A percentile compares a stretch with the other conserved stretches of the same genome.
Evolutionary conservation across 2,888 invertebrate species (phyloP).

Genomic region (Drosophila siamana): DNA sequence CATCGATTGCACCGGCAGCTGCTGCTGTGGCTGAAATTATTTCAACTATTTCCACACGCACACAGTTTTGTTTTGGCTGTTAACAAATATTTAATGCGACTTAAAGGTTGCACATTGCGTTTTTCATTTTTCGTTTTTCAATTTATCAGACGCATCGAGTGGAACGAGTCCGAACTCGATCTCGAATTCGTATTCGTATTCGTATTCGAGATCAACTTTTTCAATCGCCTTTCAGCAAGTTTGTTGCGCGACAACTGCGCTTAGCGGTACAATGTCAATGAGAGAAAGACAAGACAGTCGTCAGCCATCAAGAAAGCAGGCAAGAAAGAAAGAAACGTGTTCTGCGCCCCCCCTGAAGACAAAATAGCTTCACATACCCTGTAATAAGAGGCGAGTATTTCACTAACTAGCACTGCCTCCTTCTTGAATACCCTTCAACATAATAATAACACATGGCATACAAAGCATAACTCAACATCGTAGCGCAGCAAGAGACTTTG

Average conservation of each 20-base stretch:
- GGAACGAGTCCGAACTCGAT: neutral
- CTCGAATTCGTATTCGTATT: neutral
- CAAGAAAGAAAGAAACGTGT: conserved; percentile 25
- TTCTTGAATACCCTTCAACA: conserved; percentile 5
- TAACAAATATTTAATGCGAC: conserved; percentile 74
- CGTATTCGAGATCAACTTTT: conserved; percentile 12
- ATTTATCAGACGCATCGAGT: neutral
- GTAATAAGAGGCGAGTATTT: neutral
- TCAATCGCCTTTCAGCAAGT: conserved; percentile 59
- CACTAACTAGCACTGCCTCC: neutral
- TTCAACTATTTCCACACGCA: conserved; percentile 69
- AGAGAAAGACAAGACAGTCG: neutral
- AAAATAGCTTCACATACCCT: conserved; percentile 20
- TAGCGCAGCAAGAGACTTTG: conserved; percentile 1
- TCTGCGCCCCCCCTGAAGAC: conserved; percentile 2
- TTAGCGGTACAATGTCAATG: conserved; percentile 69
- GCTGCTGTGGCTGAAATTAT: conserved; percentile 52
- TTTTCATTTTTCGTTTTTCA: conserved; percentile 33
- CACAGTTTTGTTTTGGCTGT: conserved; percentile 60
- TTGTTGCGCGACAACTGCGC: conserved; percentile 42
- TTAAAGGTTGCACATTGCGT: conserved; percentile 55
- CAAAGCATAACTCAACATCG: neutral
- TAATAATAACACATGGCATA: neutral
- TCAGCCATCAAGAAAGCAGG: neutral
- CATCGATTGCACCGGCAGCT: conserved; percentile 62